These are phyloP conservation scores for Penelope pileata DNA, from an alignment of 2,113 vertebrate genomes.

Conservation along the genomic window DNA sequence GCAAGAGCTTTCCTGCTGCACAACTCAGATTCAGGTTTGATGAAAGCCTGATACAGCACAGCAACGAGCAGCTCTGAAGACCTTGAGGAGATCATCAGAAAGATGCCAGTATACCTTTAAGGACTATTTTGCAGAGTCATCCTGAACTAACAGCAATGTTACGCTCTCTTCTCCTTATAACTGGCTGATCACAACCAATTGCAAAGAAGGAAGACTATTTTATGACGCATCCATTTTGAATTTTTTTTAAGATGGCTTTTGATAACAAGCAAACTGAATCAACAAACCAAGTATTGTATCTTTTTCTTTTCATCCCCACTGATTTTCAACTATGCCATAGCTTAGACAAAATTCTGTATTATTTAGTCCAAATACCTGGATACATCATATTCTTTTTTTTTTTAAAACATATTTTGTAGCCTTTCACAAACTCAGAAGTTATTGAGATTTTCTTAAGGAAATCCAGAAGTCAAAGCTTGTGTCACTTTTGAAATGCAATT, in stretches of 20 bases:
- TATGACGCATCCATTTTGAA: constrained; percentile 38
- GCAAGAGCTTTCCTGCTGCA: not conserved
- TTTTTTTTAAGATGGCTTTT: constrained; percentile 32
- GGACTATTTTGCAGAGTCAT: constrained; percentile 49
- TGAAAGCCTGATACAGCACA: not conserved
- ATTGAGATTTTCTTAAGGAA: not conserved
- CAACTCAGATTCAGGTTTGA: not conserved
- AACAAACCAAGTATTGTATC: not conserved
- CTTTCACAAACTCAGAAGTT: not conserved
- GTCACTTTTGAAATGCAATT: not conserved
- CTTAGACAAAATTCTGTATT: not conserved
- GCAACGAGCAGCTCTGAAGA: not conserved
- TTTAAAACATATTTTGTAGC: not conserved
- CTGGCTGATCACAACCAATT: constrained; percentile 15
- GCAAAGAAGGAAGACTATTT: constrained; percentile 7
- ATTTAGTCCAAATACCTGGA: not conserved
- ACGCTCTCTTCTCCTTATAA: constrained; percentile 1
- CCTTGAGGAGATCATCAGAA: not conserved
- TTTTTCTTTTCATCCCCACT: not conserved
- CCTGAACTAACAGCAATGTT: constrained; percentile 3
- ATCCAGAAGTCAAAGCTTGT: not conserved
- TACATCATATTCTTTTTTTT: not conserved
- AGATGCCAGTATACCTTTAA: constrained; percentile 29
- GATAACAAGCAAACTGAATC: constrained; percentile 15
- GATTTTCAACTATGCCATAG: not conserved